Percentiles rank a stretch among this genome's conserved stretches.
Conservation (phyloP, 1,140 invertebrate species). For the Diuraphis noxia region DNA sequence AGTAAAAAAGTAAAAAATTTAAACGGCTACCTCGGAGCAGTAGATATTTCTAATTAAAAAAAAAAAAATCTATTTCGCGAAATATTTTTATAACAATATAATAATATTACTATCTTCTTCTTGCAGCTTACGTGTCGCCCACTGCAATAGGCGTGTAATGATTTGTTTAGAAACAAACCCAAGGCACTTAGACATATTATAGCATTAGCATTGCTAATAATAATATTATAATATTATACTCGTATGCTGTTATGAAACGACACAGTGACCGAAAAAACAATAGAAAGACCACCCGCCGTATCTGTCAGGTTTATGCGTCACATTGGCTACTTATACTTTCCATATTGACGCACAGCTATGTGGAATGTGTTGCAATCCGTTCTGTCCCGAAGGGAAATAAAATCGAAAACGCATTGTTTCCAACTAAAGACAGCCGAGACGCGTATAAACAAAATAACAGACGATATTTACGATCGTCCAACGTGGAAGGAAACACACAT, state of each 20-base stretch:
- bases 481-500: not conserved
- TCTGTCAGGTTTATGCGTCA: not conserved
- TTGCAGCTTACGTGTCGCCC: not conserved
- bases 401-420: slow-evolving; percentile 3
- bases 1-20: not conserved
- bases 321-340: slow-evolving; percentile 42
- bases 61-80: not conserved
- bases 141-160: not conserved
- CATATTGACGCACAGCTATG: not conserved
- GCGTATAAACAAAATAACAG: not conserved
- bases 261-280: slow-evolving; percentile 45
- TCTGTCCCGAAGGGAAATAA: not conserved
- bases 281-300: slow-evolving; percentile 43
- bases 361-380: not conserved
- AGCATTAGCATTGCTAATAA: slow-evolving; percentile 44
- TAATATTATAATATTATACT: slow-evolving; percentile 26
- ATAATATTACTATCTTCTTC: no score
- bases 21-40: not conserved
- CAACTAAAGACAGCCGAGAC: not conserved
- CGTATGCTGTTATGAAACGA: not conserved
- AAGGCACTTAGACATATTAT: slow-evolving; percentile 1
- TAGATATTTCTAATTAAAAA: not conserved
- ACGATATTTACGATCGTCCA: not conserved
- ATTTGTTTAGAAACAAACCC: slow-evolving; percentile 29
- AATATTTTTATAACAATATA: not conserved